Evolutionary conservation across 2,888 invertebrate species (phyloP), one percentile per base, ranked within the genome.

Genomic region (Drosophila lacicola): DNA sequence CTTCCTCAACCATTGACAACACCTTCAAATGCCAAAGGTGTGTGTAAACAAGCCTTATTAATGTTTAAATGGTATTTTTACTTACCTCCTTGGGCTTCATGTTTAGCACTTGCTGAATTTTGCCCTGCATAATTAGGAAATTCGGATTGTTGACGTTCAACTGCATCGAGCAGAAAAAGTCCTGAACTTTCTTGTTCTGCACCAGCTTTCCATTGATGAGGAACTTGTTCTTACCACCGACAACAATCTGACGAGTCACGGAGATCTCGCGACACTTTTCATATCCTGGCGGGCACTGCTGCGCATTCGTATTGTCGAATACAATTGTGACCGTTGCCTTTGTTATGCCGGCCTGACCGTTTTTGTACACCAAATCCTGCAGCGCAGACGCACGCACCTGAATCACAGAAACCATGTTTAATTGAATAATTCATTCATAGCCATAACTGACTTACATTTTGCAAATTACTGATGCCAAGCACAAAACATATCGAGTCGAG

Each of bases 61-160:
- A 10, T 29, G 6, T 9, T 9, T 2, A 3, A 17, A 9, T n/a
- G 3, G 13, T 0, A 6, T 13, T 33, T 3, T 41, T 2, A 36
- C 90, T 90, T 92, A 97, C 97, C 94, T 99, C 99, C 46, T 95
- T 95, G 0, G 99, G 98, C 91, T 99, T 99, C 99, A 99, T 99
- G 92, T 98, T 99, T 29, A 99, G 93, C 2, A 99, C 99, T 94
- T 99, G 99, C 1, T 99, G 99, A 79, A 99, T 98, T 75, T 98
- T 95, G 0, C 99, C 99, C 94, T 99, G 99, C 99, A 99, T 99
- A 89, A 99, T 99, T 37, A 99, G 95, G 93, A 99, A 99, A 92
- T 99, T 99, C 0, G 99, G 99, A 93, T 99, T 99, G 93, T 99
- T 99, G 2, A 99, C 98, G 90, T 99, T 99, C 41, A 99, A 93